Percentiles rank a stretch among this genome's conserved stretches.
phyloP scores from a whole-genome alignment of 2,113 vertebrate species.

The Sapajus apella region DNA sequence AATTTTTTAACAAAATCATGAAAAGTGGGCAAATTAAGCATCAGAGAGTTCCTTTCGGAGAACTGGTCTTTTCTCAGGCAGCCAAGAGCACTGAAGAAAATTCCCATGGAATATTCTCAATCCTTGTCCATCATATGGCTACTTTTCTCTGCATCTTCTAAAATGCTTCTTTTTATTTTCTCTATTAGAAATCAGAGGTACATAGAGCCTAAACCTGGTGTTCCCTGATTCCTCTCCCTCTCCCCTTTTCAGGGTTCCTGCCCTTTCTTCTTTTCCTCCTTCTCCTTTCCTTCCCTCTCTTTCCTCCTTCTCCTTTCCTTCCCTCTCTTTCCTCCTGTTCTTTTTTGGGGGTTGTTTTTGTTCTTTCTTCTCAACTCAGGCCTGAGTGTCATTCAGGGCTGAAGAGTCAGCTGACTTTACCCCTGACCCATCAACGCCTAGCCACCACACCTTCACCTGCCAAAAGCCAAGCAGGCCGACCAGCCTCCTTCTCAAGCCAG shows the following conservation, averaged over 20 bases:
- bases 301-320: neutral
- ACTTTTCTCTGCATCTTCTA: neutral
- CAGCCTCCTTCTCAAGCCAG: neutral
- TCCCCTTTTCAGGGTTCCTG: neutral
- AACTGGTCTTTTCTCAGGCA: neutral
- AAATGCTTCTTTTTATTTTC: no score
- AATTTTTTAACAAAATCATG: neutral
- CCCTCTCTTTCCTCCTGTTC: neutral
- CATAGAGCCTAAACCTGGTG: no score
- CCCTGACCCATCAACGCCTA: no score
- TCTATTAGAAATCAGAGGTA: no score
- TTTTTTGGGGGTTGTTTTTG: neutral
- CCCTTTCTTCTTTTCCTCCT: neutral
- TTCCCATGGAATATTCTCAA: fast-evolving
- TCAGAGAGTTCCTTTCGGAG: neutral
- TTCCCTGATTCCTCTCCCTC: no score
- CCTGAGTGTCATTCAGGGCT: neutral
- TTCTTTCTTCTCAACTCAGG: neutral
- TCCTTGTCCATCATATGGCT: neutral
- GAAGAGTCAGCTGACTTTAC: neutral
- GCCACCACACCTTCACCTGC: neutral
- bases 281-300: neutral
- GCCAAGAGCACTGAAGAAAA: no score
- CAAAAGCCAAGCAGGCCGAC: neutral
- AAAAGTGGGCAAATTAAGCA: neutral